Base-by-base conservation (phyloP, 2,888 invertebrate genomes). In the Drosophila mimetica region DNA sequence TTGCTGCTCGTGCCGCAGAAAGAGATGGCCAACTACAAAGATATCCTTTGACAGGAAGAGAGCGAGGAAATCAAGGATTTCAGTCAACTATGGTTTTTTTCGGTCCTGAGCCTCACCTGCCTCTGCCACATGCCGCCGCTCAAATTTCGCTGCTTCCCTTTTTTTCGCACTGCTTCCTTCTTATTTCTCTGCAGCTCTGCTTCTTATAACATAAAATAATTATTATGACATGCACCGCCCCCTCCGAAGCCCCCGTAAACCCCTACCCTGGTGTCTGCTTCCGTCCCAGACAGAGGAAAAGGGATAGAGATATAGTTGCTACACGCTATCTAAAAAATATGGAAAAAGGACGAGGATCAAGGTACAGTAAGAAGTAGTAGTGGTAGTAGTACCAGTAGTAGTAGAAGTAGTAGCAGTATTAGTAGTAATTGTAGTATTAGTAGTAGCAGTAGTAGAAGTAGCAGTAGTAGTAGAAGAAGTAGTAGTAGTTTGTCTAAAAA, bases 41-140 rank as follows among this genome's bases (percentile, higher is more conserved):
- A 79, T 79, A 83, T 77, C 75, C 86, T 46, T 60, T 66, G 67
- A 46, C 34, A 60, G 55, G 53, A 51, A 74, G 46, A 73, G 46
- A 65, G 39, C 46, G 52, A 44, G 53, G 55, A 69, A 69, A 65
- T 71, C 63, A 72, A 73, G 73, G 79, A 54, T 63, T 53, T 75
- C 70, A 74, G 81, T 71, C 73, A 80, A 81, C 84, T 66, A 64
- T 30, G 11, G 30, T 30, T 30, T 30, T 1, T 16, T 20, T 64
- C 16, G 58, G 58, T 11, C 30, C 4, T 11, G 30, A 11, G 47
- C 54, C 39, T 47, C 55, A 65, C 75, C 61, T 67, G 47, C 50
- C 47, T n/a, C 63, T 71, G 86, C 87, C 84, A 86, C 87, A 88
- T 84, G 84, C 84, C 76, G 88, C 71, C 69, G 53, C 84, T 84